Conservation (phyloP, 1,140 invertebrate species). For the Physella acuta region DNA sequence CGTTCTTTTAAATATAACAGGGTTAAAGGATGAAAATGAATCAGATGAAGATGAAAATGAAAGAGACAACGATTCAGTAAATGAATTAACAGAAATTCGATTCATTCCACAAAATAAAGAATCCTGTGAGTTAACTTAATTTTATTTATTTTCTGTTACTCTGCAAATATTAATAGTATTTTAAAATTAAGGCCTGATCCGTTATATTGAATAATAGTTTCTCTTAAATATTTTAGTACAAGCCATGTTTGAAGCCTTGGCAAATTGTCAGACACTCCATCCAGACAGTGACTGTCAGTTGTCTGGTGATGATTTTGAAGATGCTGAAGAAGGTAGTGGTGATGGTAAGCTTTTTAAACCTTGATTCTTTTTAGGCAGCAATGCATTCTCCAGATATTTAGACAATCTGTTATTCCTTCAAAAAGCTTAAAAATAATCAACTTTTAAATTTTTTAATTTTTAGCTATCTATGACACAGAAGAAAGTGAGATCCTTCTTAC, state of each 20-base stretch:
- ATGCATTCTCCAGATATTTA: no score
- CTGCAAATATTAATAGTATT: not conserved
- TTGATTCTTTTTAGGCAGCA: no score
- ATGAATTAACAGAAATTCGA: not conserved
- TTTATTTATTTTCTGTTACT: not conserved
- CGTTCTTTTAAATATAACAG: not conserved
- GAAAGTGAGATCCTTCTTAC: not conserved
- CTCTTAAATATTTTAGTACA: conserved; percentile 5
- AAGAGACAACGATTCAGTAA: not conserved
- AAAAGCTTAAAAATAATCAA: no score
- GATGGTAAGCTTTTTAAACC: no score
- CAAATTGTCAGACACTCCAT: conserved; percentile 21
- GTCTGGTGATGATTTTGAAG: conserved; percentile 23
- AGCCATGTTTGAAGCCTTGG: conserved; percentile 16
- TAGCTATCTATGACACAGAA: conserved; percentile 3
- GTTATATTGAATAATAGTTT: not conserved
- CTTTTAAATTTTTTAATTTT: not conserved
- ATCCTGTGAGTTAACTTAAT: conserved; percentile 7
- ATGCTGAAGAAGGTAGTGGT: conserved; percentile 21
- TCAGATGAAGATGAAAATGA: not conserved
- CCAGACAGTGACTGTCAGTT: conserved; percentile 26
- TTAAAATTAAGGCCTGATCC: no score
- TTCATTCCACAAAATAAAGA: conserved; percentile 19
- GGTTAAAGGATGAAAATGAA: conserved; percentile 1
- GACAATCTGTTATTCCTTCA: no score